A percentile compares a stretch with the other conserved stretches of the same genome.
phyloP scores from a whole-genome alignment of 2,113 vertebrate species.

The Leptosomus discolor region DNA sequence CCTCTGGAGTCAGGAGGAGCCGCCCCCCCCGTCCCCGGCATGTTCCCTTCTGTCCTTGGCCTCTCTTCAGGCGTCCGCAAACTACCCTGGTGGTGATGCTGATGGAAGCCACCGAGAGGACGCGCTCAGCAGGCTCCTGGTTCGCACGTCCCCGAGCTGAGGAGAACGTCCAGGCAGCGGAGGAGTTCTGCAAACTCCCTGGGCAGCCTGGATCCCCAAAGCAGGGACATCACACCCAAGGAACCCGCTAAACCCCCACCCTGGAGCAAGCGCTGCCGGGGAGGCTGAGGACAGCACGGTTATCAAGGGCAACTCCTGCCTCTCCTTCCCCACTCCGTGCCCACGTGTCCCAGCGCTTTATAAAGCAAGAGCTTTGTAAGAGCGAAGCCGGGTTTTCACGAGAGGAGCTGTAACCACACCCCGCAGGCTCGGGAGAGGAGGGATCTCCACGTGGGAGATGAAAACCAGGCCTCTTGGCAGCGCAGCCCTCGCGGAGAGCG shows the following conservation, averaged over 20 bases:
- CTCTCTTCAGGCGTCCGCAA: not conserved
- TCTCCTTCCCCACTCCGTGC: not conserved
- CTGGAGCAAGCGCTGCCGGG: not conserved
- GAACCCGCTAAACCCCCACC: not conserved
- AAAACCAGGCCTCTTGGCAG: not conserved
- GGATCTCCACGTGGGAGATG: fast-evolving
- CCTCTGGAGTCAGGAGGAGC: not conserved
- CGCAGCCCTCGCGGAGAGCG: not conserved
- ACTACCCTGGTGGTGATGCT: not conserved
- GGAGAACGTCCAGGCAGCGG: not conserved
- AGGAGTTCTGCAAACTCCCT: not conserved
- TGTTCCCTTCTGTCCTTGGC: not conserved
- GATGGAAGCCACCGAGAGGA: not conserved
- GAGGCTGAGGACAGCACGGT: not conserved
- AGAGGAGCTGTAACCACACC: not conserved
- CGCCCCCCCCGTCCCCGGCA: not conserved
- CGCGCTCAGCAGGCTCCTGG: fast-evolving
- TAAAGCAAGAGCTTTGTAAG: not conserved
- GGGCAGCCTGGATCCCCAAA: not conserved
- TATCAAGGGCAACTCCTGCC: not conserved
- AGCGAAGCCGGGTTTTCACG: not conserved
- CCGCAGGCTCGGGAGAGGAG: not conserved
- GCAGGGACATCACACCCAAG: not conserved
- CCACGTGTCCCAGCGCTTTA: not conserved
- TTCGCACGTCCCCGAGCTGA: not conserved